A percentile compares a stretch with the other conserved stretches of the same genome.
Conservation (phyloP, 2,888 invertebrate species). For the Dexiosoma caninum region DNA sequence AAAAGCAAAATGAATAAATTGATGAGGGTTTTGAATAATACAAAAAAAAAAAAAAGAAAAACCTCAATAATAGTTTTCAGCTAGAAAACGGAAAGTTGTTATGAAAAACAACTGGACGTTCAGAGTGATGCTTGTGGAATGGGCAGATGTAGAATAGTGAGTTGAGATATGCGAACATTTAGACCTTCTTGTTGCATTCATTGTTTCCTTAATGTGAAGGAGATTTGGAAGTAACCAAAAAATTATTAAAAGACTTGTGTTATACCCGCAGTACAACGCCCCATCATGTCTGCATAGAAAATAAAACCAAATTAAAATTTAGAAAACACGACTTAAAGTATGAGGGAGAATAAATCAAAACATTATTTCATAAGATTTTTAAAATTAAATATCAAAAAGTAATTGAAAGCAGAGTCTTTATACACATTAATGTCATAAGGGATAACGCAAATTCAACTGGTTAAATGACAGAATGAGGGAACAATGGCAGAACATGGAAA, state of each 20-base stretch:
- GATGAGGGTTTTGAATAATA: slow-evolving; percentile 57
- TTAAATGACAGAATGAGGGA: too few species aligned
- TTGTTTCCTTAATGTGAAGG: slow-evolving; percentile 68
- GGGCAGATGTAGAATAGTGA: neutral
- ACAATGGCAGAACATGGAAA: too few species aligned
- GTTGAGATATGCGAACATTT: slow-evolving; percentile 70
- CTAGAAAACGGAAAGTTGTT: neutral
- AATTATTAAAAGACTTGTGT: slow-evolving; percentile 72
- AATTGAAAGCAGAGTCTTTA: neutral
- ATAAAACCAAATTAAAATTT: neutral
- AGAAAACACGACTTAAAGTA: neutral
- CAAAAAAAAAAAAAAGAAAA: too few species aligned
- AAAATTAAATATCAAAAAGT: neutral
- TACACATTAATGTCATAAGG: slow-evolving; percentile 6
- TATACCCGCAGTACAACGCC: neutral
- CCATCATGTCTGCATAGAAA: neutral
- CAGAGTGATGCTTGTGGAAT: neutral
- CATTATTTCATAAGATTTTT: slow-evolving; percentile 9
- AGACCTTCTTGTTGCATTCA: slow-evolving; percentile 69
- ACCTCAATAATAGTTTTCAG: neutral
- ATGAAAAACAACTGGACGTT: neutral
- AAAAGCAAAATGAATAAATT: slow-evolving; percentile 47
- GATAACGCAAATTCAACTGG: too few species aligned
- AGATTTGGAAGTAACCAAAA: slow-evolving; percentile 75
- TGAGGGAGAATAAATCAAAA: neutral